Conservation (phyloP, 2,113 vertebrate genomes). For the Bettongia penicillata region DNA sequence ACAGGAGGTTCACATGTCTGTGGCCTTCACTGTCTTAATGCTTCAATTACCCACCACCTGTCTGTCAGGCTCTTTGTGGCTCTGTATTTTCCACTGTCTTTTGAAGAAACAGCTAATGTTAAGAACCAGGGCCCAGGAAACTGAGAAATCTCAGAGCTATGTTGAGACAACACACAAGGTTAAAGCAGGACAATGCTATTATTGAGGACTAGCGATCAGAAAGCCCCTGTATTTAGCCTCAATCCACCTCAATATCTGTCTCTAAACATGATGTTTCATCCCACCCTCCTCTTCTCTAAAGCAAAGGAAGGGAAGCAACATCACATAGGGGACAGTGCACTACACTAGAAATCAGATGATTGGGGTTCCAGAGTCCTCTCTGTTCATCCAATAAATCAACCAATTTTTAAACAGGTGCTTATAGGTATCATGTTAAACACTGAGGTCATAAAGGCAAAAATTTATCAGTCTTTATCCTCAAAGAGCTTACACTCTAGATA, state of each 20-base stretch:
- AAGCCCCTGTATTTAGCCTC: background rate
- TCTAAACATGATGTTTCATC: background rate
- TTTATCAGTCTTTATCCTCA: background rate
- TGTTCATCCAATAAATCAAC: background rate
- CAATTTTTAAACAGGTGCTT: background rate
- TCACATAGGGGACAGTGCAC: background rate
- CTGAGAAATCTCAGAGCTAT: constrained; percentile 17
- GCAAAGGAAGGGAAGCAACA: background rate
- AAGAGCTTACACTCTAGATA: background rate
- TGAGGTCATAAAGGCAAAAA: background rate
- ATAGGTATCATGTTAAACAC: background rate
- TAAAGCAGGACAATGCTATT: background rate
- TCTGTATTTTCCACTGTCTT: constrained; percentile 35
- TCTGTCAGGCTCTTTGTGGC: constrained; percentile 26
- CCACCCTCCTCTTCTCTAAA: background rate
- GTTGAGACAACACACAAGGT: background rate
- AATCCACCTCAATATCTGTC: background rate
- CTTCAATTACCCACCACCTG: constrained; percentile 28
- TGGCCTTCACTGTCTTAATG: constrained; percentile 13
- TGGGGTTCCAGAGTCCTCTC: background rate
- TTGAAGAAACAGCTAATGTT: constrained; percentile 51
- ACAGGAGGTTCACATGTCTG: constrained; percentile 9
- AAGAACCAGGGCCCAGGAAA: constrained; percentile 33
- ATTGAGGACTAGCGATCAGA: background rate
- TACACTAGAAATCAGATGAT: background rate